phyloP scores from a whole-genome alignment of 1,140 invertebrate genomes.

The Vollenhovia emeryi region DNA sequence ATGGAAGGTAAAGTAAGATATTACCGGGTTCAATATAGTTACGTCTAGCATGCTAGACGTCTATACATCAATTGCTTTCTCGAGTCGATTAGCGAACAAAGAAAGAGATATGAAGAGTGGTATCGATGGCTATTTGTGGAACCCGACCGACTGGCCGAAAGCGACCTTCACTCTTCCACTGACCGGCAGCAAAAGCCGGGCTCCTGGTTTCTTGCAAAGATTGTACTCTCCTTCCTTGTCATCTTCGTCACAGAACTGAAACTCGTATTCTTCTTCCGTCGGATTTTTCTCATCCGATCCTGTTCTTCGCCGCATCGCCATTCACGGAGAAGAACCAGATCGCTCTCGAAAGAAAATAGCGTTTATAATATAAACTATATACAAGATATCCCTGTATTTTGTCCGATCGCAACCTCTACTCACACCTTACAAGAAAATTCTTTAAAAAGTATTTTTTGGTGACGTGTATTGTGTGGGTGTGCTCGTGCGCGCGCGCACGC shows the following conservation, averaged over 20 bases:
- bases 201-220: conserved; percentile 69
- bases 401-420: background rate
- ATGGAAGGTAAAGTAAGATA: background rate
- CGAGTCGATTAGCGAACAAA: conserved; percentile 72
- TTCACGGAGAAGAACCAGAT: conserved; percentile 20
- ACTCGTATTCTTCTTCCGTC: background rate
- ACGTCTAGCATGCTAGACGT: background rate
- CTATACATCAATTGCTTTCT: conserved; percentile 63
- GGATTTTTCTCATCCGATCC: conserved; percentile 59
- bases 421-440: background rate
- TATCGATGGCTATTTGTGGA: conserved; percentile 71
- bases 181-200: conserved; percentile 48
- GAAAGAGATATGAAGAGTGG: conserved; percentile 63
- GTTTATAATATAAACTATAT: too few species aligned
- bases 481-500: too few species aligned
- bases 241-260: conserved; percentile 21
- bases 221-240: conserved; percentile 48
- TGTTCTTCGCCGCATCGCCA: conserved; percentile 21
- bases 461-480: too few species aligned
- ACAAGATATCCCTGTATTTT: background rate
- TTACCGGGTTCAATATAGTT: background rate
- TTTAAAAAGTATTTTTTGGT: background rate
- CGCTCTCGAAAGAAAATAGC: background rate
- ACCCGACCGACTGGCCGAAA: conserved; percentile 62
- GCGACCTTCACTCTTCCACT: conserved; percentile 70